Evolutionary conservation across 2,113 vertebrate species (phyloP).

Genomic region (Ardeotis arabs): DNA sequence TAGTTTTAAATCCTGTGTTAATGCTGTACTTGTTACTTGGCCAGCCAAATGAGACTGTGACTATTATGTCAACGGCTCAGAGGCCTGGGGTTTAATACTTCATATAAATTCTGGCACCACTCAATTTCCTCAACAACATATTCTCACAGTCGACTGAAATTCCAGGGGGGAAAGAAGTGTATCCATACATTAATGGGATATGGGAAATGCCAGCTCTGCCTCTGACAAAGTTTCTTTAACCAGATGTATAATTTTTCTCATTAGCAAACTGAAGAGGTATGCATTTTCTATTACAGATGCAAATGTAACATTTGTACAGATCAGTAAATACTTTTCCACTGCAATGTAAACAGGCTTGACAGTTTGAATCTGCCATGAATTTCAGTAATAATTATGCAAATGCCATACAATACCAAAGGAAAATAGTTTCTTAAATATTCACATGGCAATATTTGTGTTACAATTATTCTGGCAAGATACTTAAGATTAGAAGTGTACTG

Average conservation of each 20-base stretch:
- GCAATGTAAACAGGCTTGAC: conserved; percentile 53
- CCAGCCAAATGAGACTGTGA: not conserved
- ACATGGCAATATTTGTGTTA: conserved; percentile 12
- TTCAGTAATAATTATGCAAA: conserved; percentile 51
- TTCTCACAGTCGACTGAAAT: not conserved
- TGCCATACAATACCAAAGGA: not conserved
- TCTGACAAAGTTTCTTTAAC: conserved; percentile 28
- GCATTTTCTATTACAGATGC: conserved; percentile 32
- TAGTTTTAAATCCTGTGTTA: not conserved
- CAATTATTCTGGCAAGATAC: not conserved
- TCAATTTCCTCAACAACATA: conserved; percentile 9
- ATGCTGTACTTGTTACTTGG: not conserved
- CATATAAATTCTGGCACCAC: not conserved
- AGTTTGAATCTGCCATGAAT: conserved; percentile 40
- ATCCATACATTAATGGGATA: not conserved
- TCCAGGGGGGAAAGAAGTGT: not conserved
- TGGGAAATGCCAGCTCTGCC: not conserved
- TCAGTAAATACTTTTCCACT: conserved; percentile 59
- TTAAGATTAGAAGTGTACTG: not conserved
- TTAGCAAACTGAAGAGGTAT: conserved; percentile 5
- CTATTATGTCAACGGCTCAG: not conserved
- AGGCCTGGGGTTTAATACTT: conserved; percentile 35
- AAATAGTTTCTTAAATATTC: conserved; percentile 46
- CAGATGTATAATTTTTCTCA: conserved; percentile 30
- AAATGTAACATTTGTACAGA: conserved; percentile 59